Evolutionary conservation across 2,113 vertebrate species (phyloP), one percentile per base, ranked within the genome.

Genomic region (Pedionomus torquatus): DNA sequence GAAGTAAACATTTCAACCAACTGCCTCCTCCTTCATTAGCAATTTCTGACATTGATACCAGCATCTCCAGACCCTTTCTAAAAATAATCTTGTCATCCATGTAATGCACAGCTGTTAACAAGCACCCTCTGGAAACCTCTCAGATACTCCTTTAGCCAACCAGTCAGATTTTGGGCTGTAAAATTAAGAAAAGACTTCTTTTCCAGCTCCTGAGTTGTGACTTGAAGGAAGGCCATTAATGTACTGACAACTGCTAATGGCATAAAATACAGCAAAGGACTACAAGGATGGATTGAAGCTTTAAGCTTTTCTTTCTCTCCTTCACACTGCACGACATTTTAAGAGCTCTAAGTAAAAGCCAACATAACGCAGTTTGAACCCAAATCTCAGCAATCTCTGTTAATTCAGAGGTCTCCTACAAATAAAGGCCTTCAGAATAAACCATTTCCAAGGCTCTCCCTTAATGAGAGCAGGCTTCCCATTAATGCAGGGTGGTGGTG

Each of bases 401-500:
- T 63, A 83, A 77, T 46, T 88, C 72, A 80, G 90, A 78, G 63
- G 43, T 89, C 54, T 33, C 55, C 37, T 51, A 85, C 61, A 89
- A 84, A 37, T 31, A 63, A 66, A 90, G 78, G 61, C 74, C 71
- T 87, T 94, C 65, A 90, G 79, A 82, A 86, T n/a, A 88, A n/a
- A 76, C 28, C 33, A 72, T 87, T 80, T 85, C 46, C 35, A 78
- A 87, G 89, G 79, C 31, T 58, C 80, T 51, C 60, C 64, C 71
- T 68, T 74, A 63, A 75, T 11, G 65, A 91, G 89, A 97, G 87
- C 66, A 84, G 90, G 81, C 57, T 90, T 96, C 80, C 43, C 39
- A 60, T 61, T 26, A 77, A 82, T 28, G 83, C 65, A 23, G 51
- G 93, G 83, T 72, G 83, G 69, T 15, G 79, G 68, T 76, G 83